Base-by-base conservation (phyloP, 2,888 invertebrate genomes). In the Plebejus argus region DNA sequence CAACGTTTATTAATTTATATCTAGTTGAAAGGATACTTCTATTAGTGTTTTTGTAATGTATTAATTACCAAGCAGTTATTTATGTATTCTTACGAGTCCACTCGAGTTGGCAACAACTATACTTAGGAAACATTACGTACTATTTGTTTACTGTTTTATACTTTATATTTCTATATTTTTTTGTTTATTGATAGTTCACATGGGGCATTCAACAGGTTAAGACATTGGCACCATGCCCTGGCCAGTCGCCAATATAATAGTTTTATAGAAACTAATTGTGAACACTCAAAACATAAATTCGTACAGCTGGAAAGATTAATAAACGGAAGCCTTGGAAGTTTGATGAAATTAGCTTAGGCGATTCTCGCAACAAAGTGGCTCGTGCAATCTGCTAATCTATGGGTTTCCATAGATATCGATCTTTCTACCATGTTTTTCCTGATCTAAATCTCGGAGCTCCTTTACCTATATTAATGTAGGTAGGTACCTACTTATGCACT, bases 161-260 rank as follows among this genome's bases (percentile, higher is more conserved):
- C 28, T 66, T 66, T 8, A 66, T 66, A 66, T 33, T 15, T 23
- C 1, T 33, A 61, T 61, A 61, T 20, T 66, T 66, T 66, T 28
- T 66, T 66, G 66, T 66, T 28, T 66, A 66, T 49, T 49, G 45
- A n/a, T 74, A 77, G 77, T 80, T 78, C 81, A 82, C 85, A 86
- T 86, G 85, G 85, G 80, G 80, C 77, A 86, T 82, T 88, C 92
- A 92, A 92, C 92, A 92, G 89, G 91, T 91, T 82, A 83, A 83
- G 82, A 84, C 83, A 86, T 88, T 91, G 91, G 91, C 90, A 86
- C 82, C 79, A 85, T 85, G 89, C 89, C 91, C 86, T 93, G 93
- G 92, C 87, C 83, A 80, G 79, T 78, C 81, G 90, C 93, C 93
- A 92, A 85, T 79, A 85, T 79, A 74, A 72, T 28, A 49, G 53